phyloP scores from a whole-genome alignment of 1,140 invertebrate species.

The Hestina assimilis region DNA sequence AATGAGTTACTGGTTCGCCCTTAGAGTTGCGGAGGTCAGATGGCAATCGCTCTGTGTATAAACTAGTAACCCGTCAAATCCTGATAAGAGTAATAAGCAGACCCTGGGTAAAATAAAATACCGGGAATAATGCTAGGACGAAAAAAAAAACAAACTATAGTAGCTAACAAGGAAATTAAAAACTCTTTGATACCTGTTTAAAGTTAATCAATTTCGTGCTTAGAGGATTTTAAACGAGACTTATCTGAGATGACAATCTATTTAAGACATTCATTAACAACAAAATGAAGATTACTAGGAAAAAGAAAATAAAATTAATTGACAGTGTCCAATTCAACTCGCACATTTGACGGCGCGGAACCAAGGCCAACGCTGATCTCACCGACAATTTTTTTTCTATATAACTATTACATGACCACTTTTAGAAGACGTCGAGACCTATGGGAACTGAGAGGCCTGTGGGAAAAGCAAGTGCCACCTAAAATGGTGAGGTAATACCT shows the following conservation, averaged over 20 bases:
- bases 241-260: not conserved
- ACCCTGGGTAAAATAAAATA: too few relatives aligned
- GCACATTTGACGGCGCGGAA: constrained; percentile 38
- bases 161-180: too few relatives aligned
- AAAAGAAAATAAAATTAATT: constrained; percentile 47
- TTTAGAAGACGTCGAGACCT: constrained; percentile 32
- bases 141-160: too few relatives aligned
- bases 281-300: constrained; percentile 17
- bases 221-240: not conserved
- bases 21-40: too few relatives aligned
- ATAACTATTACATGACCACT: constrained; percentile 44
- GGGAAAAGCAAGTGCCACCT: constrained; percentile 33
- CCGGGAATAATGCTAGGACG: too few relatives aligned
- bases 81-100: too few relatives aligned
- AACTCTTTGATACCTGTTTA: too few relatives aligned
- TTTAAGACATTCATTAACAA: not conserved
- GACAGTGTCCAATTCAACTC: constrained; percentile 51
- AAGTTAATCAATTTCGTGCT: not conserved
- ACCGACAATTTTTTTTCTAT: constrained; percentile 63
- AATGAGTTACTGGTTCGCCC: too few relatives aligned
- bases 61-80: too few relatives aligned
- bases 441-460: constrained; percentile 16
- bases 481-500: constrained; percentile 33
- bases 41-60: too few relatives aligned
- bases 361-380: constrained; percentile 70